Evolutionary conservation across 2,888 invertebrate genomes (phyloP), one percentile per base, ranked within the genome.

Genomic region (Pachliopta kotzebuea): DNA sequence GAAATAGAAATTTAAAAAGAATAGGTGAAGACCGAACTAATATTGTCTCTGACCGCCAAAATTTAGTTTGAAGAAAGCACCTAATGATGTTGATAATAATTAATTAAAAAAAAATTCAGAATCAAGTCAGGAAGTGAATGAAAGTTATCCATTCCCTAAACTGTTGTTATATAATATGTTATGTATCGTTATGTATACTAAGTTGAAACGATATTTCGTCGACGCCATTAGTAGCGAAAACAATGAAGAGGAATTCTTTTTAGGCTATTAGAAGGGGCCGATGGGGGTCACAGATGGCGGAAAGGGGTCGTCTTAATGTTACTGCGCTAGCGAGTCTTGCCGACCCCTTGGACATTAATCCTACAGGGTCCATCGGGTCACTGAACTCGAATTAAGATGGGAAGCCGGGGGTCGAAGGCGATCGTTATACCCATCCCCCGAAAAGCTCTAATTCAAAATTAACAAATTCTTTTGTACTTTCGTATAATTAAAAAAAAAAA

Each of bases 291-390:
- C 83, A 84, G 82, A 84, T 84, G 84, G 81, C 75, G 72, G 70
- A 70, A 71, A 83, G 80, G 88, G 88, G 86, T 86, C 84, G 76
- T 91, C 90, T 91, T 91, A 89, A 90, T 90, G 89, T 90, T 78
- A 78, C 80, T 77, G 86, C 84, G 85, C 88, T 85, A 86, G 83
- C 82, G 78, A 86, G 82, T 88, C 89, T 88, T 88, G 79, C 80
- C 75, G 81, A 84, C 87, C 90, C 88, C 80, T 78, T 82, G 85
- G 83, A 80, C 84, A 89, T 90, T 88, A 88, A 89, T 89, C 86
- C 85, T 81, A 79, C 83, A 84, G 88, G 88, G 89, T 80, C 79
- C 81, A 76, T 64, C 56, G 77, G 89, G 88, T 88, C 85, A 80
- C 69, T 80, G 89, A 88, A 80, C 85, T 70, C 79, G 82, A 81